A percentile compares a stretch with the other conserved stretches of the same genome.
Evolutionary conservation across 2,888 invertebrate species (phyloP).

Genomic region (Torymus texanus): DNA sequence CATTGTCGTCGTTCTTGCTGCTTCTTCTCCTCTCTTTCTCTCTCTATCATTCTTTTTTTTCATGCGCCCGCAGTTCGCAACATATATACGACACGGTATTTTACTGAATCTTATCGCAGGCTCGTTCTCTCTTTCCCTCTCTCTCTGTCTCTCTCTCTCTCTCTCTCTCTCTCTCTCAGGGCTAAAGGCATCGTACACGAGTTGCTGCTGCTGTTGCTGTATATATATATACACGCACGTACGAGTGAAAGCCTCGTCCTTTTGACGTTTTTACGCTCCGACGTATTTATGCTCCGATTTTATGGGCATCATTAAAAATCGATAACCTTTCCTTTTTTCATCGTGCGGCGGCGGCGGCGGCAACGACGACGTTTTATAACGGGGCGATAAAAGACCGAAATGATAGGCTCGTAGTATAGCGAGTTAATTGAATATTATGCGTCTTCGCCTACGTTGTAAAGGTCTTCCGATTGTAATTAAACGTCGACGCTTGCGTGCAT

Average conservation of each 20-base stretch:
- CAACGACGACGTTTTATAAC: slow-evolving; percentile 27
- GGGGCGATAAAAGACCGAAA: slow-evolving; percentile 24
- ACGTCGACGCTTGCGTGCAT: slow-evolving; percentile 8
- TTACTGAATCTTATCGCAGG: slow-evolving; percentile 27
- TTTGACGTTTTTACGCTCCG: slow-evolving; percentile 35
- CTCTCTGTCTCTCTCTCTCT: no score
- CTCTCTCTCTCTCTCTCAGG: slow-evolving; percentile 10
- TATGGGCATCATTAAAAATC: slow-evolving; percentile 33
- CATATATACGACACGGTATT: slow-evolving; percentile 1
- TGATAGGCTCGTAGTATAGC: slow-evolving; percentile 12
- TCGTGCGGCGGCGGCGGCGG: no score
- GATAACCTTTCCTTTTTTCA: slow-evolving; percentile 32
- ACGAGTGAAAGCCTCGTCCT: slow-evolving; percentile 39
- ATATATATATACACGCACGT: no score
- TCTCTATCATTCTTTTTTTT: no score
- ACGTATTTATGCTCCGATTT: slow-evolving; percentile 41
- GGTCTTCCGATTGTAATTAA: slow-evolving; percentile 42
- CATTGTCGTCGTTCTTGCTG: no score
- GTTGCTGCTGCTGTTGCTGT: slow-evolving; percentile 8
- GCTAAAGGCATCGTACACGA: slow-evolving; percentile 16
- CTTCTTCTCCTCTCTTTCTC: no score
- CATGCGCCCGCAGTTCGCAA: background rate
- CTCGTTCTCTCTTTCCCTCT: slow-evolving; percentile 20
- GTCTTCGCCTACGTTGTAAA: slow-evolving; percentile 6
- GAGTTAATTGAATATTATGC: slow-evolving; percentile 39